Base-by-base conservation (phyloP, 53 echinoderm and acorn worm genomes). In the Actinopyga echinites region DNA sequence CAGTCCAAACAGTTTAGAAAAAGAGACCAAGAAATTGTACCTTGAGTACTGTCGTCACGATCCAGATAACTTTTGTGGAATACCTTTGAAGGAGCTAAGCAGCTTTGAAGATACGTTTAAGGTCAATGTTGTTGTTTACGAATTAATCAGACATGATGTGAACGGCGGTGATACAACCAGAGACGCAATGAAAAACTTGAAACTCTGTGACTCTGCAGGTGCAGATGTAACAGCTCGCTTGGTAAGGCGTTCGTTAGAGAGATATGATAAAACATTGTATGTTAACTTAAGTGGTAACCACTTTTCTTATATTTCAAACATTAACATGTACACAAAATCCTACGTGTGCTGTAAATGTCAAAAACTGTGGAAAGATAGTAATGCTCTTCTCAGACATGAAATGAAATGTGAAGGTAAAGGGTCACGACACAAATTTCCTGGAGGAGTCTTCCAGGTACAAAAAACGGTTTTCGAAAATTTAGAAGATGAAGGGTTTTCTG, bases 81-180 rank as follows among this genome's bases (percentile, higher is more conserved):
- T 85, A 11, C 67, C 21, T 11, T n/a, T 85, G 29, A 56, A 52
- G 34, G 85, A 85, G 2, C 75, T 85, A 1, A 74, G 36, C 30
- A 22, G 13, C 15, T n/a, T 85, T 6, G 75, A 85, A 59, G 85
- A 85, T 11, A 36, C 33, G 7, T 85, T 85, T 30, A 74, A 85
- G 38, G 61, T 85, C 29, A 85, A 85, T 59, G 60, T 85, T 29
- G 34, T 37, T 58, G 85, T 85, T 29, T 74, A 85, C 58, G 59
- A 85, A 54, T 61, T 85, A 25, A 21, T 59, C 17, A 30, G n/a
- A 28, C 30, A 25, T 29, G 65, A 65, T 30, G 17, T 12, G 32
- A 33, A 65, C 19, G 43, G 5, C 1, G 74, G 40, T 37, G 42
- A 74, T 25, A 9, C n/a, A 74, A n/a, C 36, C 24, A 40, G 6